These are phyloP conservation scores for Anisognathus igniventris DNA, from an alignment of 2,797 vertebrate genomes.

Conservation along the genomic window DNA sequence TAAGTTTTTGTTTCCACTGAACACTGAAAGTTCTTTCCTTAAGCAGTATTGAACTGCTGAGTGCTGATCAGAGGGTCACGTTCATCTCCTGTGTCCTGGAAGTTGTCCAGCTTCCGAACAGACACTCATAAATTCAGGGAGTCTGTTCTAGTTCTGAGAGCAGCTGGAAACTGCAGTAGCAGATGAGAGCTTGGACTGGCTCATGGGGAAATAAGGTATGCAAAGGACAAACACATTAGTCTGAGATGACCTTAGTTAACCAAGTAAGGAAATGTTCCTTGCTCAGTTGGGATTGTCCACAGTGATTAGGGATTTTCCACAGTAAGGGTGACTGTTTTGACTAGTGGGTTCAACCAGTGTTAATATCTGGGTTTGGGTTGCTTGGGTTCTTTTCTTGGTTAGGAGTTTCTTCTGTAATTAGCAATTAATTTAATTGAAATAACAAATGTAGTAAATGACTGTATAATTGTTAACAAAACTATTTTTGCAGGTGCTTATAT, in stretches of 20 bases:
- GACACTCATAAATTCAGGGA: background rate
- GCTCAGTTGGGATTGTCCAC: background rate
- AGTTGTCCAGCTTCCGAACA: background rate
- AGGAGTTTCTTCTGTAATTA: background rate
- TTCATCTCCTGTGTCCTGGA: slow-evolving; percentile 7
- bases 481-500: background rate
- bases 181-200: background rate
- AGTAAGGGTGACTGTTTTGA: background rate
- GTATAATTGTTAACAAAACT: background rate
- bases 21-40: background rate
- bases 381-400: background rate
- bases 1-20: background rate
- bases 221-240: background rate
- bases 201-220: background rate
- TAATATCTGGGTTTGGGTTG: background rate
- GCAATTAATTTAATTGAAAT: background rate
- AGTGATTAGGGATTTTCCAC: background rate
- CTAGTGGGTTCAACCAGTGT: background rate
- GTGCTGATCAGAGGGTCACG: background rate
- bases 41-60: background rate
- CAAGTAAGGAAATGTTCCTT: background rate
- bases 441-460: background rate
- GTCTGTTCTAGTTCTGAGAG: background rate
- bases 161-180: background rate
- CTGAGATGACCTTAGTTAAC: background rate